A percentile compares a stretch with the other conserved stretches of the same genome.
These are phyloP conservation scores for Drosophila affinis DNA, from an alignment of 2,888 invertebrate species.

Conservation along the genomic window DNA sequence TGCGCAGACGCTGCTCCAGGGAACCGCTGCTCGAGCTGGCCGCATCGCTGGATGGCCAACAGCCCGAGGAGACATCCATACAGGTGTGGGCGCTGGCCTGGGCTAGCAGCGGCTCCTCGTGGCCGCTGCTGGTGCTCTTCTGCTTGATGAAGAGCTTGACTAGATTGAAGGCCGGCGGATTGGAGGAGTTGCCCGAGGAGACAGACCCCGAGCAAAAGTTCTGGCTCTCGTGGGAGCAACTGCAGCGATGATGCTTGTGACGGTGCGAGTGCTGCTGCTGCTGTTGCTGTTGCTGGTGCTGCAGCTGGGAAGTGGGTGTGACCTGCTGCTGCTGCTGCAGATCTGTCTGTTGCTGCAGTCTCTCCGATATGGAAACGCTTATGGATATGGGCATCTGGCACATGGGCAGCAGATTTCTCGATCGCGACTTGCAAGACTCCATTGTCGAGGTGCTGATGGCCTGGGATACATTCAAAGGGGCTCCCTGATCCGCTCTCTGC, in stretches of 20 bases:
- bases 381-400: constrained; percentile 84
- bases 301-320: constrained; percentile 50
- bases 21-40: constrained; percentile 82
- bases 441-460: constrained; percentile 89
- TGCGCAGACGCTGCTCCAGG: constrained; percentile 82
- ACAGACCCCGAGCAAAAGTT: constrained; percentile 80
- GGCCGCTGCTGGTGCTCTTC: constrained; percentile 89
- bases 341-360: constrained; percentile 62
- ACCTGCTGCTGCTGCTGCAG: constrained; percentile 45
- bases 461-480: constrained; percentile 84
- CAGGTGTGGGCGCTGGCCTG: constrained; percentile 84
- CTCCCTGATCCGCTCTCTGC: constrained; percentile 21
- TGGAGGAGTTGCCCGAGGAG: constrained; percentile 84
- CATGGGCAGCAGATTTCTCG: constrained; percentile 83
- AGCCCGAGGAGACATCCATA: constrained; percentile 92
- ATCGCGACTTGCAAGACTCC: constrained; percentile 81
- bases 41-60: constrained; percentile 87
- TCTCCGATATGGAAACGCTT: constrained; percentile 77
- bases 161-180: constrained; percentile 91
- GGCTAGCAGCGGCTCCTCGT: constrained; percentile 84
- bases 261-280: constrained; percentile 56
- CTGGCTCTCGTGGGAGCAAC: constrained; percentile 72
- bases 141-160: constrained; percentile 95
- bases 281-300: constrained; percentile 39
- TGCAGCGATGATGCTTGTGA: constrained; percentile 77